Conservation (phyloP, 2,888 invertebrate species). For the Drosophila prolongata region DNA sequence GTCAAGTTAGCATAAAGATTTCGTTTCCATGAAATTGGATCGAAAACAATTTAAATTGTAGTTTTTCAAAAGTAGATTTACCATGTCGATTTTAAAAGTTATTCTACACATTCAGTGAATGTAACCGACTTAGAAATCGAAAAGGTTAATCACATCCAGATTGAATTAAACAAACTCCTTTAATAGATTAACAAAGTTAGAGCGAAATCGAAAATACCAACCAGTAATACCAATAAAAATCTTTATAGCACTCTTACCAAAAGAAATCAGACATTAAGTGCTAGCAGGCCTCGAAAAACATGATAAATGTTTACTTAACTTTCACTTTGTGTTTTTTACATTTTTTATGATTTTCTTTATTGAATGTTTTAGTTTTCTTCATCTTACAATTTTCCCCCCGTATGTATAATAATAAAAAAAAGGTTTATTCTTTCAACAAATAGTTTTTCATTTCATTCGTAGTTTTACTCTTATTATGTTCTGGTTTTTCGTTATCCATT, state of each 20-base stretch:
- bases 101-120: constrained; percentile 32
- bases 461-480: constrained; percentile 40
- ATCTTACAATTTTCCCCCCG: constrained; percentile 59
- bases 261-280: neutral
- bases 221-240: constrained; percentile 1
- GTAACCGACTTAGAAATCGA: neutral
- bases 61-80: neutral
- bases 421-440: constrained; percentile 73
- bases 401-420: constrained; percentile 77
- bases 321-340: neutral
- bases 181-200: constrained; percentile 1
- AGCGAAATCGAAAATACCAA: neutral
- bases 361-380: constrained; percentile 44
- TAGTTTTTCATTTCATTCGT: constrained; percentile 56
- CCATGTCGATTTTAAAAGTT: neutral
- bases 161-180: neutral
- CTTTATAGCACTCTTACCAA: neutral
- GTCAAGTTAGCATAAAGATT: neutral
- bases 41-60: neutral
- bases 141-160: neutral
- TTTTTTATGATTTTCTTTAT: constrained; percentile 44
- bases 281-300: neutral
- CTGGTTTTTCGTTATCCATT: constrained; percentile 36
- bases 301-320: neutral
- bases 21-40: neutral